Evolutionary conservation across 2,888 invertebrate species (phyloP), one percentile per base, ranked within the genome.

Genomic region (Latrodectus elegans): DNA sequence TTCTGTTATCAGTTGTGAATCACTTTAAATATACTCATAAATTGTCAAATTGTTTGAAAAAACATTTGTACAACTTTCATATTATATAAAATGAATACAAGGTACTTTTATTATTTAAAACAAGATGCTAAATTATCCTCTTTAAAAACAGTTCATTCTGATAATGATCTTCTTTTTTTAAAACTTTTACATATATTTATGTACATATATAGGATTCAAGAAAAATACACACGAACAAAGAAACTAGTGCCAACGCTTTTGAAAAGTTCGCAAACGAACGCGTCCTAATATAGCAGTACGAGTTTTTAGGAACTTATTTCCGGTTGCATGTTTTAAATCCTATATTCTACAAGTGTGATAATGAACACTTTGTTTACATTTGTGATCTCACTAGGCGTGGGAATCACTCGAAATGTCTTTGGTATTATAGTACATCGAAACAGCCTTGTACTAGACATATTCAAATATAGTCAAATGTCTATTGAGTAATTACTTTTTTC

Each of bases 171-270:
- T 80, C 80, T 70, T 52, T 75, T 80, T 86, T 86, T 85, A n/a
- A 75, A 75, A 80, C 80, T 53, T 75, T 67, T 78, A 65, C 71
- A 88, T 76, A 87, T 81, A 88, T 65, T 83, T 81, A 88, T 88
- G 64, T 88, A 84, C 76, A 88, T 72, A 79, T 80, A 71, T 88
- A 79, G 78, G 78, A 88, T 80, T 84, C 84, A 80, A 88, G 80
- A 88, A 88, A 84, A 79, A 76, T 78, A 86, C 80, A 85, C 74
- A 85, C 74, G 52, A 84, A 52, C 15, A 79, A 85, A 79, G 22
- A 51, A 64, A 85, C 84, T 85, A 75, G 84, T 85, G 84, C 84
- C 84, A 79, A 79, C 74, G 53, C 68, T 85, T 72, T 82, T 85
- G 70, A 85, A 85, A 85, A 79, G 73, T 85, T 73, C 79, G 73